These are phyloP conservation scores for Patiria pectinifera DNA, from an alignment of 53 echinoderm and acorn worm species.

Conservation along the genomic window DNA sequence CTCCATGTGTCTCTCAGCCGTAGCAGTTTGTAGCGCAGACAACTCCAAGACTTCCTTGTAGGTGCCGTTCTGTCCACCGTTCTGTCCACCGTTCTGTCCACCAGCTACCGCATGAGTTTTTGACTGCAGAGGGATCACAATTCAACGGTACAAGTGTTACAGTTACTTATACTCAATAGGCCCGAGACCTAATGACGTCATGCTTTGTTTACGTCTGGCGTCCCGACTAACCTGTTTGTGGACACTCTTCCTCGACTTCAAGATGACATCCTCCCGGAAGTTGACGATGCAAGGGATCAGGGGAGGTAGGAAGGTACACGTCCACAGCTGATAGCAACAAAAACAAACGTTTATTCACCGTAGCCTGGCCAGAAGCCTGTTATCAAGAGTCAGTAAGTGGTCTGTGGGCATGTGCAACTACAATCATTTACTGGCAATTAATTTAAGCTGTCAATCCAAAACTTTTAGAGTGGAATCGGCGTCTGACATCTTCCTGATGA, in stretches of 20 bases:
- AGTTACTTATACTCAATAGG: neutral
- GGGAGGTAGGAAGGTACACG: slow-evolving; percentile 76
- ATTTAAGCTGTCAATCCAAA: too few species aligned
- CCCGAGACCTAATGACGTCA: too few species aligned
- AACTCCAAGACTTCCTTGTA: neutral
- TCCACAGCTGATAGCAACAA: slow-evolving; percentile 66
- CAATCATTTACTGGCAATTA: too few species aligned
- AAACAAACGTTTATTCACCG: neutral
- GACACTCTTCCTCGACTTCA: neutral
- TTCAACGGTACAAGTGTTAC: neutral
- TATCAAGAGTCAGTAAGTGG: too few species aligned
- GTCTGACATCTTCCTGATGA: too few species aligned
- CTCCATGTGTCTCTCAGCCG: too few species aligned
- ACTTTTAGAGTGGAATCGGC: too few species aligned
- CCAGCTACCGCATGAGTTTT: neutral
- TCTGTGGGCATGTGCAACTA: too few species aligned
- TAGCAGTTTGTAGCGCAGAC: neutral
- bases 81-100: neutral
- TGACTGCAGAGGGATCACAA: neutral
- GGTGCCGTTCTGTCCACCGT: neutral
- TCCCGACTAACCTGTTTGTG: neutral
- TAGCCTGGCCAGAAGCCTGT: too few species aligned
- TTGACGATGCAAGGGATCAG: slow-evolving; percentile 74
- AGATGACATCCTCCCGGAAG: slow-evolving; percentile 68
- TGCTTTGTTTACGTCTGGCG: too few species aligned